Percentiles rank a stretch among this genome's conserved stretches.
These are phyloP conservation scores for Mobula hypostoma DNA, from an alignment of 2,113 vertebrate species.

Conservation along the genomic window DNA sequence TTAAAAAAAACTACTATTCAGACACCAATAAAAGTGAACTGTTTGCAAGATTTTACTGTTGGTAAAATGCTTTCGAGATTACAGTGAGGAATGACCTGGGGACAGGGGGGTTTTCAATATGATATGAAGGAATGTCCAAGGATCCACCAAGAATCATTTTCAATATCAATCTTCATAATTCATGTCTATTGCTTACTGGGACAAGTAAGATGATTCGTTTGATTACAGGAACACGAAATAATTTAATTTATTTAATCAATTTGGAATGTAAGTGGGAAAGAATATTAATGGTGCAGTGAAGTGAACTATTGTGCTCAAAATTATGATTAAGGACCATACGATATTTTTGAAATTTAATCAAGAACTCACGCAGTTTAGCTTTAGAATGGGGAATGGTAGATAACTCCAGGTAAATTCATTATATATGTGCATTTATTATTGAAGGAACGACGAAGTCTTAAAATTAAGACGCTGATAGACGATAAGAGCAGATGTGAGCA, in stretches of 20 bases:
- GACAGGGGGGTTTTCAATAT: background rate
- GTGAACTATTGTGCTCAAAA: background rate
- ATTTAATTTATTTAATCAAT: background rate
- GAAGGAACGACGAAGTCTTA: background rate
- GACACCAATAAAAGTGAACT: background rate
- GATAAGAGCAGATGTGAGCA: background rate
- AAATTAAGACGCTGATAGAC: background rate
- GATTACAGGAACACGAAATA: background rate
- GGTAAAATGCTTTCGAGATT: background rate
- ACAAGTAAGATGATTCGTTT: background rate
- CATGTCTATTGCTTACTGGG: background rate
- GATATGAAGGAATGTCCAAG: too few species aligned
- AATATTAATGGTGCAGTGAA: background rate
- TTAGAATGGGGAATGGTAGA: background rate
- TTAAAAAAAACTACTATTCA: background rate
- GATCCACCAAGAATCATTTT: background rate
- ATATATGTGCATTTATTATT: background rate
- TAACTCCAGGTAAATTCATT: background rate
- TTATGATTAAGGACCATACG: background rate
- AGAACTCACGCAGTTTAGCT: background rate
- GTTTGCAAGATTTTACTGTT: background rate
- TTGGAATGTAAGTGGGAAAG: background rate
- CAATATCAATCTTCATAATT: background rate
- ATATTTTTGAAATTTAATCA: background rate
- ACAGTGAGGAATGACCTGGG: too few species aligned